Evolutionary conservation across 1,140 invertebrate genomes (phyloP).

Genomic region (Camponotus floridanus): DNA sequence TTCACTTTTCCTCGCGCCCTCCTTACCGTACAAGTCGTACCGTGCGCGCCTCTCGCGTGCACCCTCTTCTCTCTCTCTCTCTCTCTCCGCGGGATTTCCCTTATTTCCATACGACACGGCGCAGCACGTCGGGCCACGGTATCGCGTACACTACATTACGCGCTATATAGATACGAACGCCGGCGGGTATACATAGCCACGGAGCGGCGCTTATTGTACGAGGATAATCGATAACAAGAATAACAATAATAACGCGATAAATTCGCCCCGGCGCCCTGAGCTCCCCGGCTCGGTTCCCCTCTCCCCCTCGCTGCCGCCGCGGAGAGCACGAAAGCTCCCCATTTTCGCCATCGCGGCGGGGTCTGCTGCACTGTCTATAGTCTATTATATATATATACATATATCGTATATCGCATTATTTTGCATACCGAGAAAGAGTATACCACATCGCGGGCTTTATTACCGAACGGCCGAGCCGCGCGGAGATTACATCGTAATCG

Average conservation of each 20-base stretch:
- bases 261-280: conserved; percentile 50
- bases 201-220: conserved; percentile 60
- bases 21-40: conserved; percentile 2
- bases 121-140: conserved; percentile 23
- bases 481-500: conserved; percentile 48
- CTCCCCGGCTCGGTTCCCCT: neutral
- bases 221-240: conserved; percentile 65
- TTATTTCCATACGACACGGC: conserved; percentile 57
- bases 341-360: conserved; percentile 40
- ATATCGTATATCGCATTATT: conserved; percentile 53
- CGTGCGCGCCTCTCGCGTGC: conserved; percentile 16
- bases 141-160: conserved; percentile 57
- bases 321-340: conserved; percentile 51
- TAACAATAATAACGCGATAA: conserved; percentile 65
- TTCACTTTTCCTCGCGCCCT: conserved; percentile 28
- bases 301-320: neutral
- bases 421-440: conserved; percentile 57
- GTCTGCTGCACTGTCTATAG: conserved; percentile 13
- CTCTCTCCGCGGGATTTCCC: conserved; percentile 42
- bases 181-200: conserved; percentile 59
- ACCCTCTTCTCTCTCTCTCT: too few species aligned
- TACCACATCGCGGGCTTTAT: conserved; percentile 41
- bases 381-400: neutral
- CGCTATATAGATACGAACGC: conserved; percentile 51
- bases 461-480: conserved; percentile 12